phyloP scores from a whole-genome alignment of 2,888 invertebrate genomes.

The Chloromyia formosa region DNA sequence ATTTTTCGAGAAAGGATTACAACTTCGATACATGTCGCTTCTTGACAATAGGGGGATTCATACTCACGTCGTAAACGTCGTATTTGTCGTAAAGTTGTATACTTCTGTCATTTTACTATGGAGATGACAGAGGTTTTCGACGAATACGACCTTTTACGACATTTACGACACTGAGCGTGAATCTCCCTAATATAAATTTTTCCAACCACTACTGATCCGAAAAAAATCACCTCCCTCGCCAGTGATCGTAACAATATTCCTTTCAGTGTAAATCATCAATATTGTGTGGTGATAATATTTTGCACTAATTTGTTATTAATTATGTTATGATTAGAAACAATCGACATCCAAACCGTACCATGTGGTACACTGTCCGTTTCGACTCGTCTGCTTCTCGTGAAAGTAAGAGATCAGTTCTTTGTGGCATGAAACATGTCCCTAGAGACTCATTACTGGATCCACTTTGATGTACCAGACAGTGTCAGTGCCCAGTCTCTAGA shows the following conservation, averaged over 20 bases:
- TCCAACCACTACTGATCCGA: too few relatives aligned
- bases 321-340: constrained; percentile 42
- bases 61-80: too few relatives aligned
- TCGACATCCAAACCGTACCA: constrained; percentile 28
- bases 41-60: too few relatives aligned
- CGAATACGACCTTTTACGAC: too few relatives aligned
- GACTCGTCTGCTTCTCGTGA: constrained; percentile 35
- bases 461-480: constrained; percentile 58
- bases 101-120: too few relatives aligned
- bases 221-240: too few relatives aligned
- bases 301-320: constrained; percentile 45
- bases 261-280: not conserved
- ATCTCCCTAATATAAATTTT: too few relatives aligned
- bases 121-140: too few relatives aligned
- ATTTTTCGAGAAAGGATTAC: too few relatives aligned
- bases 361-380: constrained; percentile 25
- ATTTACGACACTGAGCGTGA: too few relatives aligned
- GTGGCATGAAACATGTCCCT: constrained; percentile 45
- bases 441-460: constrained; percentile 52
- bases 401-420: constrained; percentile 45
- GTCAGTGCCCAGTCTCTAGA: constrained; percentile 53
- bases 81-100: too few relatives aligned
- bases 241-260: not conserved
- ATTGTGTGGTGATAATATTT: constrained; percentile 17
- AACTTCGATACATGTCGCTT: too few relatives aligned